Base-by-base conservation (phyloP, 2,113 vertebrate genomes). In the Cebidichthys violaceus region DNA sequence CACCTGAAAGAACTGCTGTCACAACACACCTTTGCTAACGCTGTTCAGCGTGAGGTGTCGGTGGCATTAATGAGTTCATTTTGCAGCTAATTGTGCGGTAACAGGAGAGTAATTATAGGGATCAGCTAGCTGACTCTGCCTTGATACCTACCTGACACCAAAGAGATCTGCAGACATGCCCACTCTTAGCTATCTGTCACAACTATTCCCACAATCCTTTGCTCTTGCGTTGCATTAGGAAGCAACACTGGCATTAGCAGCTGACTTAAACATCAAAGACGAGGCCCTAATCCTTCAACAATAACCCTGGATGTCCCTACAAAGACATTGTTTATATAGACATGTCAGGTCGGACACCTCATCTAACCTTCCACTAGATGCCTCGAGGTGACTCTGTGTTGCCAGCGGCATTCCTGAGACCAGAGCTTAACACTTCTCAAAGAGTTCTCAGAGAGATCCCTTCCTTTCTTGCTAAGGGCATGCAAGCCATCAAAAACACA, bases 301-400 rank as follows among this genome's bases (percentile, higher is more conserved):
- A 83, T 86, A 90, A 79, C 91, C 89, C 91, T 91, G 90, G 92
- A 93, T 93, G 94, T 84, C 88, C 90, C 85, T 87, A 95, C 94
- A 96, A 94, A 95, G 95, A 87, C 82, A 88, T 77, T 89, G 94
- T 96, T 96, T 94, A 92, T 86, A 90, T 87, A 94, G 94, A 94
- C 92, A 94, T 96, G 93, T 86, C 85, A 95, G 94, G 94, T 82
- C 59, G 92, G 95, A 97, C 96, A 95, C 90, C 94, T 95, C 93
- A 94, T 91, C 93, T 92, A 83, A 82, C 95, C 94, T 94, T 95
- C 92, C 90, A n/a, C 82, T 68, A 77, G 81, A 87, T 94, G 92
- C 93, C 92, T 93, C 60, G 80, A 92, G 88, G 77, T 88, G 92
- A 94, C 77, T 57, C 39, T 57, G 29, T 71, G 83, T 69, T 86